These are phyloP conservation scores for Microctonus aethiopoides DNA, from an alignment of 2,888 invertebrate species.

Conservation along the genomic window DNA sequence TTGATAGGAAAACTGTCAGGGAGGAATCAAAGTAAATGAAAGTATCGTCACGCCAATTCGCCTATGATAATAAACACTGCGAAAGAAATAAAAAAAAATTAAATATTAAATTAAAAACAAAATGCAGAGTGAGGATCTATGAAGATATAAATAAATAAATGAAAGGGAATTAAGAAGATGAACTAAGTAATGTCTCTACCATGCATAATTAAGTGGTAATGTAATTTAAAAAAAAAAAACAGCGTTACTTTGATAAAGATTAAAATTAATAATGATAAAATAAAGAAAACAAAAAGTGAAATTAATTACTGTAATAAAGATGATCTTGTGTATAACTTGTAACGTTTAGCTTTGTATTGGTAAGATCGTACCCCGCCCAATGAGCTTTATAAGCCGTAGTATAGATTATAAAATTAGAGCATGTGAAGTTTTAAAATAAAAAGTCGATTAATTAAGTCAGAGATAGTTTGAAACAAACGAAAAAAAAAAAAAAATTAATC, in stretches of 20 bases:
- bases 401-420: constrained; percentile 37
- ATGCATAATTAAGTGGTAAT: constrained; percentile 61
- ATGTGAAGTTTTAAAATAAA: constrained; percentile 16
- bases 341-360: constrained; percentile 66
- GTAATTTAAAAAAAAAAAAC: constrained; percentile 42
- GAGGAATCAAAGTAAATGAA: not conserved
- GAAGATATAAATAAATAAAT: no score
- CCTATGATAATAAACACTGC: not conserved
- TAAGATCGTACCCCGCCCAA: constrained; percentile 60
- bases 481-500: constrained; percentile 18
- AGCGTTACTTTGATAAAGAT: constrained; percentile 58
- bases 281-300: constrained; percentile 45
- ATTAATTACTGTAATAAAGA: constrained; percentile 64
- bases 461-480: not conserved
- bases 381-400: constrained; percentile 49
- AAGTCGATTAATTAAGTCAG: constrained; percentile 19
- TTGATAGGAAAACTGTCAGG: not conserved
- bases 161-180: constrained; percentile 1
- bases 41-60: constrained; percentile 11
- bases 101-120: not conserved
- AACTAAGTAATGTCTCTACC: constrained; percentile 46
- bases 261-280: constrained; percentile 52
- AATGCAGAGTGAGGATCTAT: constrained; percentile 7
- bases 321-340: constrained; percentile 63
- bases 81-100: not conserved